Percentiles rank a stretch among this genome's conserved stretches.
These are phyloP conservation scores for Euura lappo DNA, from an alignment of 1,140 invertebrate genomes.

Conservation along the genomic window DNA sequence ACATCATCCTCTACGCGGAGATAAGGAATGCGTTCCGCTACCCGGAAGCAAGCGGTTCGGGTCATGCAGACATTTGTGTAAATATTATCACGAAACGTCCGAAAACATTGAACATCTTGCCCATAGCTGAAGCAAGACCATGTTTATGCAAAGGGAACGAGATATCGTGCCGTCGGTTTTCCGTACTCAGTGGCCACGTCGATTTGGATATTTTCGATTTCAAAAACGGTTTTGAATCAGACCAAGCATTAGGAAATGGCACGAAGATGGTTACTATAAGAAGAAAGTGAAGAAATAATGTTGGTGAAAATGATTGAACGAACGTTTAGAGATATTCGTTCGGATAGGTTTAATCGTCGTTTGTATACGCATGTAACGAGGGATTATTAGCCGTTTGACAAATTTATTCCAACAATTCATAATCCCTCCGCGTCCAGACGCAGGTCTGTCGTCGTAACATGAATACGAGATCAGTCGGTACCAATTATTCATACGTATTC, in stretches of 20 bases:
- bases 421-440: slow-evolving; percentile 7
- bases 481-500: slow-evolving; percentile 52
- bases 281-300: not conserved
- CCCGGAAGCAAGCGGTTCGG: not conserved
- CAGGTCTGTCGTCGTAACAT: slow-evolving; percentile 23
- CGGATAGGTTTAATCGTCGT: slow-evolving; percentile 13
- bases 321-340: too few relatives aligned
- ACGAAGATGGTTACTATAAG: not conserved
- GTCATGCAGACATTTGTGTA: slow-evolving; percentile 29
- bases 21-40: not conserved
- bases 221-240: too few relatives aligned
- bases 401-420: slow-evolving; percentile 31
- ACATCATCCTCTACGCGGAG: too few relatives aligned
- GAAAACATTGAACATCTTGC: slow-evolving; percentile 48
- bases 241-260: too few relatives aligned
- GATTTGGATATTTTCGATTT: too few relatives aligned
- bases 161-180: too few relatives aligned
- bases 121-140: slow-evolving; percentile 22
- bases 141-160: too few relatives aligned
- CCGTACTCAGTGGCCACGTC: too few relatives aligned
- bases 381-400: slow-evolving; percentile 29
- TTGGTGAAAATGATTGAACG: not conserved
- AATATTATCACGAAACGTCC: slow-evolving; percentile 50
- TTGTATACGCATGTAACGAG: not conserved
- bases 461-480: slow-evolving; percentile 50